Base-by-base conservation (phyloP, 2,888 invertebrate species). In the Alloscopus bannaensis region DNA sequence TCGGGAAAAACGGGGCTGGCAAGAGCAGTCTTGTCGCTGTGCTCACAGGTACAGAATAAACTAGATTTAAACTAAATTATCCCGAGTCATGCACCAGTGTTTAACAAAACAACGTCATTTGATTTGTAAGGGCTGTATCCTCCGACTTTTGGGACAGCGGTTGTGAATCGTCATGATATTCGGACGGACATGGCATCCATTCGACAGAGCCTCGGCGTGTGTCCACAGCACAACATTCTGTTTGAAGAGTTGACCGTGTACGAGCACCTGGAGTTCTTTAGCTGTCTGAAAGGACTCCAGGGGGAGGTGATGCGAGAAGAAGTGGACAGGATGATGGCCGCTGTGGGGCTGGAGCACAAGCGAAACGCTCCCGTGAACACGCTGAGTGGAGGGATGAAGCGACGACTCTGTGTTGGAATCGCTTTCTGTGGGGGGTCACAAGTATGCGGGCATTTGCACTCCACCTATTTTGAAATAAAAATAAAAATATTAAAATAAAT, bases 311-410 rank as follows among this genome's bases (percentile, higher is more conserved):
- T 93, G 0, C 91, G 93, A 87, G 90, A 92, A 1, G 85, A 85
- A 78, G 80, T 84, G 1, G 87, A 90, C 22, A 87, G 89, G 2
- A 89, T 93, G 83, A 88, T 95, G 29, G 87, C 88, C 6, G 91
- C 92, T 86, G 88, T 94, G 0, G 92, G 92, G 83, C 88, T 95
- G 64, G 87, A 87, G 0, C 90, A 91, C 0, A 96, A 96, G 87
- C 90, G 89, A 1, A 87, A 92, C 84, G 89, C 89, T 45, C 88
- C 91, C 81, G 92, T 93, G 0, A 88, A 88, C 24, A 91, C 91
- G 64, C 89, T 98, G 76, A 97, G 75, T 0, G 97, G 97, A 18
- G 98, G 98, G 6, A 97, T 97, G 92, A 95, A 96, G 89, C 91
- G 98, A 69, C 93, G 96, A 84, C 88, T 98, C 55, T 95, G 94